Percentiles rank a stretch among this genome's conserved stretches.
These are phyloP conservation scores for Periphyllus acericola DNA, from an alignment of 2,888 invertebrate species.

Conservation along the genomic window DNA sequence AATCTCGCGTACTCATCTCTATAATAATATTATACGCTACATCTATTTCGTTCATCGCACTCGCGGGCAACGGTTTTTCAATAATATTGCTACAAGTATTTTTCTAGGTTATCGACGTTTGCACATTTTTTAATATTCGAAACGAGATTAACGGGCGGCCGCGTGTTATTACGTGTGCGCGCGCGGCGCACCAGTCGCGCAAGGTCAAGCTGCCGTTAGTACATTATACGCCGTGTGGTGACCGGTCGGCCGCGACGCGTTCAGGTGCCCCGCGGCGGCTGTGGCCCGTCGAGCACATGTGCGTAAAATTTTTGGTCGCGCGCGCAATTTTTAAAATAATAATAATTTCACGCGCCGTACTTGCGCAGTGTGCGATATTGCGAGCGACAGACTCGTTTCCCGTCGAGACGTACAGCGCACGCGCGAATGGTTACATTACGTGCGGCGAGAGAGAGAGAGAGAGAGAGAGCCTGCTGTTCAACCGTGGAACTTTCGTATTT, in stretches of 20 bases:
- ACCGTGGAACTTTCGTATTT: too few relatives aligned
- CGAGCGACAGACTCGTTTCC: not conserved
- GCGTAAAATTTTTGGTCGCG: not conserved
- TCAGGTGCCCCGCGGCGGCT: constrained; percentile 33
- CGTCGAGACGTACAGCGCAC: not conserved
- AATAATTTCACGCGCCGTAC: not conserved
- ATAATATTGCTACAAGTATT: not conserved
- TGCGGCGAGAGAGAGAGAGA: too few relatives aligned
- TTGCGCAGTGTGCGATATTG: not conserved
- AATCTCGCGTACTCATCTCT: too few relatives aligned
- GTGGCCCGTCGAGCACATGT: not conserved
- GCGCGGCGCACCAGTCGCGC: constrained; percentile 24
- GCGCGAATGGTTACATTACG: too few relatives aligned
- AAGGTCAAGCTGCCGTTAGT: constrained; percentile 61
- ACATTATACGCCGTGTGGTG: not conserved
- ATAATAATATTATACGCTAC: too few relatives aligned
- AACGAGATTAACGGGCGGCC: constrained; percentile 51
- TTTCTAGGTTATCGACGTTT: constrained; percentile 8
- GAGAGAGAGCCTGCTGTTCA: too few relatives aligned
- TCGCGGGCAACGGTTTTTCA: too few relatives aligned
- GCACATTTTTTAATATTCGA: not conserved
- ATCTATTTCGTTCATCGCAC: too few relatives aligned
- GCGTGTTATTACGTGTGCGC: not conserved
- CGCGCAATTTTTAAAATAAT: not conserved
- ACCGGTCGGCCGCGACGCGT: constrained; percentile 27